Percentiles rank a stretch among this genome's conserved stretches.
Conservation (phyloP, 2,888 invertebrate species). For the Arctia plantaginis region DNA sequence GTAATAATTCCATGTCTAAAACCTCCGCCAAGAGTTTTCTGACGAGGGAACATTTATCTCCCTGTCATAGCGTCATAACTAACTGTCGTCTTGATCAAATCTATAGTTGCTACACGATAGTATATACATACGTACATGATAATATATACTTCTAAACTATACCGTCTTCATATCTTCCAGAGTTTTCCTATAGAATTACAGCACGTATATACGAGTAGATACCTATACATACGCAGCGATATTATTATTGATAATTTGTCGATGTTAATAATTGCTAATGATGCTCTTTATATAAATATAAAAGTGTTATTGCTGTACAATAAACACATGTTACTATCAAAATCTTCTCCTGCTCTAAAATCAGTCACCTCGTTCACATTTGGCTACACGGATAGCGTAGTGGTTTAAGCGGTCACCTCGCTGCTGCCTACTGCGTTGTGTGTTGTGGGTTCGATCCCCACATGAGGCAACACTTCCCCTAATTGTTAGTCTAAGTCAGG, state of each 20-base stretch:
- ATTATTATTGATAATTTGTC: not conserved
- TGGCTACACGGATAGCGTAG: too few relatives aligned
- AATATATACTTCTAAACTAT: not conserved
- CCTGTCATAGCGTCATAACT: slow-evolving; percentile 53
- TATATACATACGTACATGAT: not conserved
- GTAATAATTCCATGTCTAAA: slow-evolving; percentile 32
- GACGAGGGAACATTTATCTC: slow-evolving; percentile 50
- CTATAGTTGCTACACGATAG: slow-evolving; percentile 31
- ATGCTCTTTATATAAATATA: too few relatives aligned
- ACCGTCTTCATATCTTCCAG: slow-evolving; percentile 3
- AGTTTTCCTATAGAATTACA: not conserved
- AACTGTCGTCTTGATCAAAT: slow-evolving; percentile 48
- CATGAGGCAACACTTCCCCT: too few relatives aligned
- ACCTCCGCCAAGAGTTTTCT: slow-evolving; percentile 30
- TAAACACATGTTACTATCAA: too few relatives aligned
- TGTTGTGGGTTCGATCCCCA: too few relatives aligned
- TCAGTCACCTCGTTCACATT: not conserved
- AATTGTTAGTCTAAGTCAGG: too few relatives aligned
- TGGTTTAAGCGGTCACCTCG: too few relatives aligned
- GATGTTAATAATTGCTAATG: not conserved
- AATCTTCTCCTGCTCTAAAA: not conserved
- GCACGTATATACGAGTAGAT: not conserved
- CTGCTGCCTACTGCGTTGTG: too few relatives aligned
- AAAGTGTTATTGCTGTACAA: too few relatives aligned
- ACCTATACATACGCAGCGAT: not conserved